phyloP scores from a whole-genome alignment of 2,797 vertebrate genomes.

The Phoebastria nigripes region DNA sequence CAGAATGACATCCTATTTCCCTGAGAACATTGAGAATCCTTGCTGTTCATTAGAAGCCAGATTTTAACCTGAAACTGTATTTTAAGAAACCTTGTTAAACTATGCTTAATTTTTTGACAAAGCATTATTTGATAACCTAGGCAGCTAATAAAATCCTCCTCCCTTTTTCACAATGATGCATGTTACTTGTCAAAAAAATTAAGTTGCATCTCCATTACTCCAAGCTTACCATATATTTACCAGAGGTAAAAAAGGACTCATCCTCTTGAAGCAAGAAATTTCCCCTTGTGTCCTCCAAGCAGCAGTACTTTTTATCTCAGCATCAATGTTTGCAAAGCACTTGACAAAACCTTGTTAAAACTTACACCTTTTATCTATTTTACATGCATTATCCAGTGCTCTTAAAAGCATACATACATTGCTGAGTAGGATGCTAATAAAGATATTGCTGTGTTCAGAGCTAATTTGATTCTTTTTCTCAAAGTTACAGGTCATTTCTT shows the following conservation, averaged over 20 bases:
- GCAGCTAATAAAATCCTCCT: neutral
- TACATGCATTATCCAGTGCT: neutral
- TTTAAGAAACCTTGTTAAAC: neutral
- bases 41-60: neutral
- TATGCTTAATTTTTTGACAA: neutral
- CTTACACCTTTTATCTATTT: neutral
- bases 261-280: neutral
- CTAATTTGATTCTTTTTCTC: neutral
- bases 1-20: neutral
- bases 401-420: neutral
- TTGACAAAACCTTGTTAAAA: neutral
- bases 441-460: neutral
- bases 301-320: neutral
- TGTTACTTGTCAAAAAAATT: neutral
- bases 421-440: neutral
- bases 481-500: neutral
- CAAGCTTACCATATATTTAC: neutral
- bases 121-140: neutral
- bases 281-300: neutral
- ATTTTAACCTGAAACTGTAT: neutral
- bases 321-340: neutral
- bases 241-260: neutral
- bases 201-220: neutral
- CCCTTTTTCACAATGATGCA: neutral
- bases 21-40: neutral